Evolutionary conservation across 2,113 vertebrate species (phyloP), one percentile per base, ranked within the genome.

Genomic region (Hippotragus niger): DNA sequence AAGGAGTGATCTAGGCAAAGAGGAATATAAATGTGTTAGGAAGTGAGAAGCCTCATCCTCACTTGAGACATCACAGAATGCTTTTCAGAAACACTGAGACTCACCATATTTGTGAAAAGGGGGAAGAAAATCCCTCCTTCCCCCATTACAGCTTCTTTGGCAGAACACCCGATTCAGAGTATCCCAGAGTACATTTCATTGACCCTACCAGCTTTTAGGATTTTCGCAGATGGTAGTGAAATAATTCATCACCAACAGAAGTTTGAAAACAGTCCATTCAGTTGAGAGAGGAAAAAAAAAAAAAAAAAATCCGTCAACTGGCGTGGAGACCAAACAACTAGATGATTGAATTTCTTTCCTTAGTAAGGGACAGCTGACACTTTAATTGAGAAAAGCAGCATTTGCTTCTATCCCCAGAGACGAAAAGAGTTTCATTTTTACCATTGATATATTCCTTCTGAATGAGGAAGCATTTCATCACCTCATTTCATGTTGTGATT

Each of bases 201-300:
- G 67, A 96, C 87, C 82, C 33, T 43, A 62, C 43, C 52, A 93
- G 57, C 52, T 96, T 97, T 85, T 52, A 88, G 27, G 36, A 19
- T 92, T 94, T 98, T 91, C 13, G 8, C 55, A 91, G 43, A 93
- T 88, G 89, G 52, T 15, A 57, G 9, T 52, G 85, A 95, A 96
- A 92, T 93, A 71, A 96, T 92, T 92, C 81, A 80, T 80, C 57
- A 50, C 57, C 90, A 85, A 52, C 3, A n/a, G 82, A 97, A 91
- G 57, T 95, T 95, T 96, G 53, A 88, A 95, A 97, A 92, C 45
- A 93, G 57, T 86, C 36, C 64, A 91, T 93, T 88, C 92, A 94
- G 17, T 88, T 6, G 47, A 50, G 52, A 91, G 21, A 94, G 36
- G 25, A 52, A 90, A 62, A 67, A 31, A 52, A 90, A 62, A 67